Conservation (phyloP, 2,888 invertebrate species). For the Napeogenes inachia region DNA sequence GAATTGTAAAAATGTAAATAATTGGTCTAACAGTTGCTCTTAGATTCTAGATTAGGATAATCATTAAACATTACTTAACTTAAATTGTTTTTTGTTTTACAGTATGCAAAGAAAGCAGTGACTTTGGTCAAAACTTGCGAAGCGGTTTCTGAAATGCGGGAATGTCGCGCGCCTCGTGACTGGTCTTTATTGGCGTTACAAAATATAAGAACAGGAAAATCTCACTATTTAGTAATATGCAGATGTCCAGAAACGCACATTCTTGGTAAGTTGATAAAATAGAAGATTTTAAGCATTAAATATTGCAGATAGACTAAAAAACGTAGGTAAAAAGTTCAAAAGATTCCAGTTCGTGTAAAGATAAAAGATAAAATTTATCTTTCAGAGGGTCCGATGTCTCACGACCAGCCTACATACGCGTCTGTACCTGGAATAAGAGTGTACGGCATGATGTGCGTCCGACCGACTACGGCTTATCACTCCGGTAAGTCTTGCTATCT, state of each 20-base stretch:
- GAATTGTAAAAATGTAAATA: constrained; percentile 3
- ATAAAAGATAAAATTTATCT: constrained; percentile 26
- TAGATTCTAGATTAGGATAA: neutral
- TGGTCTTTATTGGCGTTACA: constrained; percentile 95
- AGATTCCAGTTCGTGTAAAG: neutral
- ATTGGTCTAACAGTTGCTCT: neutral
- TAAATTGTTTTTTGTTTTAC: constrained; percentile 37
- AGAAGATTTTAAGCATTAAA: neutral
- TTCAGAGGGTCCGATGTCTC: constrained; percentile 94
- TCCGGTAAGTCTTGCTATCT: constrained; percentile 44
- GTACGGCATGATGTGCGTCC: constrained; percentile 95
- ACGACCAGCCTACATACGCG: constrained; percentile 95
- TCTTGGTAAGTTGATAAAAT: constrained; percentile 79
- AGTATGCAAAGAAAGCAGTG: constrained; percentile 82
- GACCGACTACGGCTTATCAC: constrained; percentile 63
- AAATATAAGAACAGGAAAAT: constrained; percentile 94
- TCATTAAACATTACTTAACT: neutral
- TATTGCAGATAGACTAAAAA: too few species aligned
- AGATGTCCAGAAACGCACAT: constrained; percentile 90
- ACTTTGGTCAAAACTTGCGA: constrained; percentile 96
- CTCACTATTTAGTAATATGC: constrained; percentile 95
- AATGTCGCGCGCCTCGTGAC: constrained; percentile 91
- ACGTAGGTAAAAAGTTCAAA: too few species aligned
- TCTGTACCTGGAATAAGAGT: constrained; percentile 95
- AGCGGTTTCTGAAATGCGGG: constrained; percentile 92